A percentile compares a stretch with the other conserved stretches of the same genome.
Conservation (phyloP, 2,797 vertebrate genomes). For the Carapus acus region DNA sequence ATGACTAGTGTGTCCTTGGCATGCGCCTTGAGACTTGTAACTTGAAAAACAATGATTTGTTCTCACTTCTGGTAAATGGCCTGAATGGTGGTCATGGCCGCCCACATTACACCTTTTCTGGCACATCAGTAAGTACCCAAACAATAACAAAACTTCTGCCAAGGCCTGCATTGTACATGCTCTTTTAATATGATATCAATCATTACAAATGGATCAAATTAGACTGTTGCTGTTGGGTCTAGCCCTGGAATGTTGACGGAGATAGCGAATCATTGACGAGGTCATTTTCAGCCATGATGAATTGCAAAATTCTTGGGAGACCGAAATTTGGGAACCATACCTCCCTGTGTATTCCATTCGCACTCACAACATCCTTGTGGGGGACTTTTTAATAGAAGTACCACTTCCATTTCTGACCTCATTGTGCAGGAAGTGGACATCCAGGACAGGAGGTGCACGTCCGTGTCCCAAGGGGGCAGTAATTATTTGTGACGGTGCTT, state of each 20-base stretch:
- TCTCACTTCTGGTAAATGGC: background rate
- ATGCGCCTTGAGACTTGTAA: background rate
- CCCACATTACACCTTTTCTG: conserved; percentile 10
- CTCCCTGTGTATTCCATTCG: conserved; percentile 24
- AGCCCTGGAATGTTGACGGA: conserved; percentile 29
- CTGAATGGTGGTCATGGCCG: conserved; percentile 11
- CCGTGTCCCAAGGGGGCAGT: background rate
- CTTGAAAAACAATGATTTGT: background rate
- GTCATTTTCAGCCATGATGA: conserved; percentile 30
- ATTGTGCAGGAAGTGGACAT: conserved; percentile 17
- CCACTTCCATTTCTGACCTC: conserved; percentile 30
- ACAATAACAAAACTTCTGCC: background rate
- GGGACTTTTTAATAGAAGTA: conserved; percentile 32
- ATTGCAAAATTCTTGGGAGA: conserved; percentile 21
- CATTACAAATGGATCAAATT: conserved; percentile 12
- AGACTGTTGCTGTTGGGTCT: conserved; percentile 6
- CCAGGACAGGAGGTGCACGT: background rate
- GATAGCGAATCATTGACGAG: conserved; percentile 29
- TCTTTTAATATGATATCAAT: background rate
- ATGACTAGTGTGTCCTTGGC: no score
- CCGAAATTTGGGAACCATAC: conserved; percentile 29
- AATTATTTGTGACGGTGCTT: conserved; percentile 3
- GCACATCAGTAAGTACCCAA: conserved; percentile 4
- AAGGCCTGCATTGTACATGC: background rate
- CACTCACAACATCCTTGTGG: conserved; percentile 48